phyloP scores from a whole-genome alignment of 2,888 invertebrate genomes.

The Habrosyne pyritoides region DNA sequence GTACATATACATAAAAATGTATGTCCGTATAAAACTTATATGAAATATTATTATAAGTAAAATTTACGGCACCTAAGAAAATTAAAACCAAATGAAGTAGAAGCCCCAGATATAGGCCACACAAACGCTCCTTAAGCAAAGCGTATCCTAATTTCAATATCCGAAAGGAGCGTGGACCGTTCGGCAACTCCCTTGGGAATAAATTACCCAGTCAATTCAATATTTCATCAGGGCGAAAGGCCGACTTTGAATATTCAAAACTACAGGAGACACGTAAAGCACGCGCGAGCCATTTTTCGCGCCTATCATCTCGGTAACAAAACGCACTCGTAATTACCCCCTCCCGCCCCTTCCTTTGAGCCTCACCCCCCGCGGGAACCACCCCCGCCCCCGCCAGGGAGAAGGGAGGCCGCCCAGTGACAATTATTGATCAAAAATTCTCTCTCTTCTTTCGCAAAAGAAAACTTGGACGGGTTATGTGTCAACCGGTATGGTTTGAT shows the following conservation, averaged over 20 bases:
- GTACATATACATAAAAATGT: too few species aligned
- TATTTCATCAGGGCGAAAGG: conserved; percentile 81
- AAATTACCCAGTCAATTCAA: conserved; percentile 82
- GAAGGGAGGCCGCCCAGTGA: conserved; percentile 83
- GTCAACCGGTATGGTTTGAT: conserved; percentile 75
- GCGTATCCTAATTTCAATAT: conserved; percentile 83
- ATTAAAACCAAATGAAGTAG: conserved; percentile 26
- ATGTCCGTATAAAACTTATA: too few species aligned
- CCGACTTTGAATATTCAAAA: conserved; percentile 82
- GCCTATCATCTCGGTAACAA: conserved; percentile 84
- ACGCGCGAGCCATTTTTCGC: conserved; percentile 84
- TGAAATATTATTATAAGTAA: not conserved
- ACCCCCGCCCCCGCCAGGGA: conserved; percentile 40
- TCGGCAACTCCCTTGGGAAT: conserved; percentile 79
- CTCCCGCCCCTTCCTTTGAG: conserved; percentile 41
- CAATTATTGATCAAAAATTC: conserved; percentile 88
- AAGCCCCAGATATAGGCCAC: conserved; percentile 54
- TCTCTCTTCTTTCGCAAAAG: conserved; percentile 85
- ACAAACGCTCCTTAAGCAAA: conserved; percentile 79
- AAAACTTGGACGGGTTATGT: conserved; percentile 84
- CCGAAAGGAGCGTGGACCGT: conserved; percentile 72
- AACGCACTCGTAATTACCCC: conserved; percentile 84
- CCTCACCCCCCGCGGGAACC: conserved; percentile 37
- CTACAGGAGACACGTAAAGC: conserved; percentile 82
- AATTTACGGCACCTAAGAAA: not conserved